Evolutionary conservation across 2,113 vertebrate species (phyloP).

Genomic region (Istiophorus platypterus): DNA sequence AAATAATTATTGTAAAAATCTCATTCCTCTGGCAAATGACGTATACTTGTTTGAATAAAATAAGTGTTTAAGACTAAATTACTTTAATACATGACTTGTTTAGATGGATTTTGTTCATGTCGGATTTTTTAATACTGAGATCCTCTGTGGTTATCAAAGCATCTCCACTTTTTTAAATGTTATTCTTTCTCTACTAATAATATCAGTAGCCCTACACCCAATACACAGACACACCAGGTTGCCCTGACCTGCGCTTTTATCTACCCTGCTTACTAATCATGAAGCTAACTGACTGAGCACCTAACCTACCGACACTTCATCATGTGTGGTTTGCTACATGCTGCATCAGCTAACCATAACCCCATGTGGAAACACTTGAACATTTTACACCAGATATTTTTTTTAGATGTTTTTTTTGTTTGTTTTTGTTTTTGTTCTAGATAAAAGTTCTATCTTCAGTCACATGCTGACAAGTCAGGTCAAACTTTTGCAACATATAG

Average conservation of each 20-base stretch:
- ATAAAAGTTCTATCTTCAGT: constrained; percentile 36
- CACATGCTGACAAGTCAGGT: constrained; percentile 29
- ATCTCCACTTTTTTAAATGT: constrained; percentile 62
- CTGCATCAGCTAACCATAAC: constrained; percentile 46
- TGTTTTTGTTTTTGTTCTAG: not conserved
- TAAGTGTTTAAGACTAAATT: not conserved
- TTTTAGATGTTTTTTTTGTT: not conserved
- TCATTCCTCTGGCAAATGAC: not conserved
- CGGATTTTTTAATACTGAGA: not conserved
- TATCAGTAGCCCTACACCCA: constrained; percentile 48
- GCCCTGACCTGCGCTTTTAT: constrained; percentile 25
- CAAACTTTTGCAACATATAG: constrained; percentile 28
- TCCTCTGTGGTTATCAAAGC: constrained; percentile 81
- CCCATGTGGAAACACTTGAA: constrained; percentile 22
- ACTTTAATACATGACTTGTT: not conserved
- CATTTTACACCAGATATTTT: constrained; percentile 23
- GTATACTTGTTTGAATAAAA: not conserved
- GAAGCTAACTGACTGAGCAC: constrained; percentile 18
- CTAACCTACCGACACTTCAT: constrained; percentile 32
- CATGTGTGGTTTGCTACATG: constrained; percentile 27
- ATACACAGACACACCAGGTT: constrained; percentile 11
- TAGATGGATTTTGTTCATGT: constrained; percentile 10
- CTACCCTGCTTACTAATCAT: constrained; percentile 33
- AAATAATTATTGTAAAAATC: not conserved
- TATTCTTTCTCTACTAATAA: constrained; percentile 55